Evolutionary conservation across 2,797 vertebrate genomes (phyloP).

Genomic region (Crenichthys baileyi): DNA sequence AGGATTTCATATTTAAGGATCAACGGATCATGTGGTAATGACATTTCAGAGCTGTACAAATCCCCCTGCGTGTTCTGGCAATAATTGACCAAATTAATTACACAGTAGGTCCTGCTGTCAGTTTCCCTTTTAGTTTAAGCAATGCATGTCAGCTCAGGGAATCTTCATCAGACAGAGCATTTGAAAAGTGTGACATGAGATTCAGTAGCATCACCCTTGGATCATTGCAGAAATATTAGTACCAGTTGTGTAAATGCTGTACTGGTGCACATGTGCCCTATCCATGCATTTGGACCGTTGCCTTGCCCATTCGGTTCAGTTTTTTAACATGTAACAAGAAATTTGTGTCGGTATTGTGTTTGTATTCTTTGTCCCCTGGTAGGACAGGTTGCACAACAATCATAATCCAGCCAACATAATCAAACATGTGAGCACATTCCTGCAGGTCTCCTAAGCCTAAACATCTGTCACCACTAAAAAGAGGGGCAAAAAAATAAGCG

Average conservation of each 20-base stretch:
- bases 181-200: not conserved
- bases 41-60: too few species aligned
- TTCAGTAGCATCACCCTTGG: not conserved
- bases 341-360: not conserved
- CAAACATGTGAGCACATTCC: conserved; percentile 67
- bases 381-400: conserved; percentile 27
- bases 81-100: too few species aligned
- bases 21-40: too few species aligned
- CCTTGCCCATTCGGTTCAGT: not conserved
- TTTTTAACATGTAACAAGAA: not conserved
- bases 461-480: conserved; percentile 45
- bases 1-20: too few species aligned
- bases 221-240: not conserved
- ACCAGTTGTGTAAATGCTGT: not conserved
- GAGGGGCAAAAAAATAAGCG: conserved; percentile 1
- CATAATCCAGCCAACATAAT: conserved; percentile 36
- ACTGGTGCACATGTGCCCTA: not conserved
- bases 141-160: not conserved
- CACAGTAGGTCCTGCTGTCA: too few species aligned
- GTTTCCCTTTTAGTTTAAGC: too few species aligned
- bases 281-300: not conserved
- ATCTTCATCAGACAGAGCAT: not conserved
- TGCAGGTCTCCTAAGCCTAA: conserved; percentile 20
- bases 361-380: conserved; percentile 16
- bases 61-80: too few species aligned